A percentile compares a stretch with the other conserved stretches of the same genome.
Conservation (phyloP, 2,113 vertebrate genomes). For the Apaloderma vittatum region DNA sequence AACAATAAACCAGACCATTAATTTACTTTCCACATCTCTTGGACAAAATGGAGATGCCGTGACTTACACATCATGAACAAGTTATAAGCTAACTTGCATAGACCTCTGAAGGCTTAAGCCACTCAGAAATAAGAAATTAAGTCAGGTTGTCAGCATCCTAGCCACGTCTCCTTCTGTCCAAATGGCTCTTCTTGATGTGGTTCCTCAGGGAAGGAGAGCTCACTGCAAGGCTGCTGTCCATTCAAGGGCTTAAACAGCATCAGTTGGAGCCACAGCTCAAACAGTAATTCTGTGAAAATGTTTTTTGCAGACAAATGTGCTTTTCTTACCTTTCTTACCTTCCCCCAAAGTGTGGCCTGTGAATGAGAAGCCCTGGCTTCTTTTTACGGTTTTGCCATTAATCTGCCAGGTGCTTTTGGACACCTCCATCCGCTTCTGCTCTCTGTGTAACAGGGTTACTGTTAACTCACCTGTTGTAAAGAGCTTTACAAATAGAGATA, state of each 20-base stretch:
- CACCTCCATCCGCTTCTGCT: not conserved
- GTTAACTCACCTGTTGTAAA: not conserved
- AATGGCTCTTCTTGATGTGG: not conserved
- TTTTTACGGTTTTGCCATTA: not conserved
- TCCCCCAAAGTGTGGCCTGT: not conserved
- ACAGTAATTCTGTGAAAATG: not conserved
- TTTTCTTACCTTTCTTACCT: not conserved
- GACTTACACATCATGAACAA: not conserved
- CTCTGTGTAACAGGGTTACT: accelerated
- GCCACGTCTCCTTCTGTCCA: not conserved
- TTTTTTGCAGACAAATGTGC: not conserved
- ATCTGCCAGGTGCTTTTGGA: not conserved
- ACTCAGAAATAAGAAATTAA: not conserved
- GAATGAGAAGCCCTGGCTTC: not conserved
- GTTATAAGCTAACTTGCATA: not conserved
- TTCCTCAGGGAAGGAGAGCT: not conserved
- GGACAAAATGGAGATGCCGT: not conserved
- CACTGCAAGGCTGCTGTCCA: not conserved
- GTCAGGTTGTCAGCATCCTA: not conserved
- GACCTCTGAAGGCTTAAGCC: not conserved
- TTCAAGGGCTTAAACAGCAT: not conserved
- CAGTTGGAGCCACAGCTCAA: not conserved
- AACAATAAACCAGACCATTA: not conserved
- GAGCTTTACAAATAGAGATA: not conserved
- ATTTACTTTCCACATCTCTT: not conserved